Base-by-base conservation (phyloP, 1,140 invertebrate species). In the Drosophila chauvacae region DNA sequence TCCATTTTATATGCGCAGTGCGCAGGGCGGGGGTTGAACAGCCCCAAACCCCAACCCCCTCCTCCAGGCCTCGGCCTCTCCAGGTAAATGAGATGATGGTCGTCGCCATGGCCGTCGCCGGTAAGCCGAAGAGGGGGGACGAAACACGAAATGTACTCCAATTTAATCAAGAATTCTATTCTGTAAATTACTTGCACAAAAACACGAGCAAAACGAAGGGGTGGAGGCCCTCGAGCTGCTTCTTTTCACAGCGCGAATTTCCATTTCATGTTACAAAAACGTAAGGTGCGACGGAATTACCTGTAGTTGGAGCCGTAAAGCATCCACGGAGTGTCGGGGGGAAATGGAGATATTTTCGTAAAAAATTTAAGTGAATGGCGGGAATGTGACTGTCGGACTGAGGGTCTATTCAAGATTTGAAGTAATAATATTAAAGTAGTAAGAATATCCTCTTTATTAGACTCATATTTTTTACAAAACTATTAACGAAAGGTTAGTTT, bases 101-200 rank as follows among this genome's bases (percentile, higher is more conserved):
- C 77, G 76, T 59, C 77, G 63, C 26, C 71, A 77, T 68, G 41
- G 72, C 65, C 76, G 70, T 58, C 69, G 59, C 30, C 71, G 41
- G 80, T 77, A 83, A 88, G 80, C 84, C 82, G 58, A 48, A 28
- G 35, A 0, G 42, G 37, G 45, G 45, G 48, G 66, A 61, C 59
- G 82, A 57, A 71, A 57, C 68, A 90, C 85, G 69, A 84, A 88
- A 88, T 90, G 84, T 88, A 88, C 84, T 84, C 84, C 84, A 88
- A 88, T 88, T 88, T 88, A 88, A 88, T 88, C 85, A 88, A 88
- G 84, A 88, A 88, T 88, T 88, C 84, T 88, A 88, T 88, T 88
- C 84, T 81, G 84, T 84, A 88, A 88, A 88, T 88, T 83, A 81
- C 84, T 84, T 88, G 69, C 84, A 88, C 85, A 90, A 88, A 80